These are phyloP conservation scores for Drosophila carrolli DNA, from an alignment of 1,140 invertebrate genomes.

Conservation along the genomic window DNA sequence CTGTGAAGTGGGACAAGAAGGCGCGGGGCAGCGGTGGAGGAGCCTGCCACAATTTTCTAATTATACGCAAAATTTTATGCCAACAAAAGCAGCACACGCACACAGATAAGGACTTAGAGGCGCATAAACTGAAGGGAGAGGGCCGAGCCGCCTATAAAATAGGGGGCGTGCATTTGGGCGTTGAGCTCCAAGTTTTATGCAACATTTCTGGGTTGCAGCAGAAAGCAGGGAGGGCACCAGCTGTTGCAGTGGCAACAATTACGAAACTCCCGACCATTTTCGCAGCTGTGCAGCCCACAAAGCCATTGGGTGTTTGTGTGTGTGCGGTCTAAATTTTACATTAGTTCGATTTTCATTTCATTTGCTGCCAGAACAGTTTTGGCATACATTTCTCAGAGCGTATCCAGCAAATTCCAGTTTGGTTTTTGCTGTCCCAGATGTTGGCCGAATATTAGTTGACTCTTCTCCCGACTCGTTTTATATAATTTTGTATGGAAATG, in stretches of 20 bases:
- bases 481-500: slow-evolving; percentile 38
- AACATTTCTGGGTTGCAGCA: slow-evolving; percentile 55
- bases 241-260: slow-evolving; percentile 66
- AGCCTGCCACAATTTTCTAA: slow-evolving; percentile 81
- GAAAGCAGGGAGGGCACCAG: slow-evolving; percentile 32
- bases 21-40: slow-evolving; percentile 35
- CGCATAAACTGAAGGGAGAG: background rate
- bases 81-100: slow-evolving; percentile 67
- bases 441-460: background rate
- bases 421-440: slow-evolving; percentile 7
- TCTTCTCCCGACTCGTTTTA: slow-evolving; percentile 9
- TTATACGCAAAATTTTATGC: slow-evolving; percentile 83
- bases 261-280: slow-evolving; percentile 57
- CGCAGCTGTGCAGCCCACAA: slow-evolving; percentile 54
- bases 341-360: slow-evolving; percentile 81
- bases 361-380: slow-evolving; percentile 63
- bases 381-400: slow-evolving; percentile 53
- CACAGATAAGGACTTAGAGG: slow-evolving; percentile 1
- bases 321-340: slow-evolving; percentile 64
- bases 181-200: slow-evolving; percentile 65
- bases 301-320: background rate
- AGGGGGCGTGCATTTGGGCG: slow-evolving; percentile 3
- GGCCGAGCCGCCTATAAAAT: slow-evolving; percentile 12
- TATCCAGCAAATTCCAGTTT: slow-evolving; percentile 26
- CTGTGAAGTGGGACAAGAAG: slow-evolving; percentile 34